Percentiles rank a stretch among this genome's conserved stretches.
These are phyloP conservation scores for Elymnias hypermnestra DNA, from an alignment of 1,140 invertebrate species.

Conservation along the genomic window DNA sequence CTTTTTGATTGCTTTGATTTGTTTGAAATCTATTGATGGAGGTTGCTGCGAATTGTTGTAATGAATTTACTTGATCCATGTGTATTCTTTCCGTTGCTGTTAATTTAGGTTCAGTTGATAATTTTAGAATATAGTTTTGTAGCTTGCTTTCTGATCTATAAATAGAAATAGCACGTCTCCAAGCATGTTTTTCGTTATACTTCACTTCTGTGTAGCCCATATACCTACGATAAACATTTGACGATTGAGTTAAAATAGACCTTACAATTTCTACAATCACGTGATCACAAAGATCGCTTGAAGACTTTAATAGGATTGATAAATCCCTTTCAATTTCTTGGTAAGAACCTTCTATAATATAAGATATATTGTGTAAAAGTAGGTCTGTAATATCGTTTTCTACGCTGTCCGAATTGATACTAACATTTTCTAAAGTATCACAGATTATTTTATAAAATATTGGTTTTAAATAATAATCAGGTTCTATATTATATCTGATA, in stretches of 20 bases:
- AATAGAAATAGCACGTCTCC: slow-evolving; percentile 1
- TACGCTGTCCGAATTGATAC: background rate
- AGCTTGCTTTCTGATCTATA: slow-evolving; percentile 21
- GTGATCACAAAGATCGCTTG: slow-evolving; percentile 7
- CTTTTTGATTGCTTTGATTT: too few relatives aligned
- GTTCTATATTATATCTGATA: background rate
- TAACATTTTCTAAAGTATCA: background rate
- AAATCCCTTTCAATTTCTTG: slow-evolving; percentile 5
- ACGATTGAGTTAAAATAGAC: background rate
- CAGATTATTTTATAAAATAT: background rate
- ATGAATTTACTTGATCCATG: too few relatives aligned
- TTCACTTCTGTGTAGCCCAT: background rate
- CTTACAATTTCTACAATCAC: background rate
- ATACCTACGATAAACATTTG: background rate
- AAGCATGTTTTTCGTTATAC: background rate
- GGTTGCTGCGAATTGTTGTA: too few relatives aligned
- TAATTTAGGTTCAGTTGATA: too few relatives aligned
- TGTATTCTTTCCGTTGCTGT: too few relatives aligned
- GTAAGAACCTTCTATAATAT: background rate
- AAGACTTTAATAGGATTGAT: slow-evolving; percentile 6
- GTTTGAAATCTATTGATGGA: too few relatives aligned
- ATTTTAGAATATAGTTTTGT: background rate
- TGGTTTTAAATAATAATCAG: background rate
- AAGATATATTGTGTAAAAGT: background rate
- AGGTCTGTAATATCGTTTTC: slow-evolving; percentile 8